Evolutionary conservation across 1,140 invertebrate species (phyloP).

Genomic region (Notospermus geniculatus): DNA sequence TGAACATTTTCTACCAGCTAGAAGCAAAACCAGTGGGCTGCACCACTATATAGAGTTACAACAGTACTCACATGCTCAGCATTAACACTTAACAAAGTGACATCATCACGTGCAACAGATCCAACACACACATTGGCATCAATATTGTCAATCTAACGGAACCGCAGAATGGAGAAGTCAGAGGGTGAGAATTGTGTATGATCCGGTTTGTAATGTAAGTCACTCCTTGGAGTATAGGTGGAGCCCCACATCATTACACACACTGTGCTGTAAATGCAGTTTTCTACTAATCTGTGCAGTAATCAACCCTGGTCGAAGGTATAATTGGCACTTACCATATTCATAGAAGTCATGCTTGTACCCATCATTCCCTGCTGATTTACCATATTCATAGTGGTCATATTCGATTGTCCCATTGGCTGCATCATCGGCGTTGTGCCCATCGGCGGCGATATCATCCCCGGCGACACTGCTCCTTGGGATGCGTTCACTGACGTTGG

Average conservation of each 20-base stretch:
- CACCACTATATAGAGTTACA: not conserved
- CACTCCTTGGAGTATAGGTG: too few relatives aligned
- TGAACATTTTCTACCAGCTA: not conserved
- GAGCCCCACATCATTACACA: too few relatives aligned
- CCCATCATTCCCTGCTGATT: not conserved
- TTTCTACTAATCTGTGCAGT: too few relatives aligned
- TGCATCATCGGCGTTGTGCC: slow-evolving; percentile 4
- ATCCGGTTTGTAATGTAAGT: too few relatives aligned
- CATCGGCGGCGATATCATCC: not conserved
- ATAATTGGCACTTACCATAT: too few relatives aligned
- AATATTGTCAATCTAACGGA: too few relatives aligned
- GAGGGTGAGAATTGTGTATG: too few relatives aligned
- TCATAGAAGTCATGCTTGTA: too few relatives aligned
- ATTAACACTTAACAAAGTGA: not conserved
- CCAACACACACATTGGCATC: too few relatives aligned
- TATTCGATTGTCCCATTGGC: not conserved
- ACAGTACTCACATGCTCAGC: not conserved
- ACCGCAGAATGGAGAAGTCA: too few relatives aligned
- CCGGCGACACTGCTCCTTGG: not conserved
- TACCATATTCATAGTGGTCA: not conserved
- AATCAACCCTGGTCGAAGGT: not conserved
- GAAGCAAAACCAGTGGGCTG: not conserved
- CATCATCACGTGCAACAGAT: not conserved
- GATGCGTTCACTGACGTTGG: not conserved
- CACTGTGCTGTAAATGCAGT: too few relatives aligned